These are phyloP conservation scores for Aulostomus chinensis DNA, from an alignment of 2,797 vertebrate species.

Conservation along the genomic window DNA sequence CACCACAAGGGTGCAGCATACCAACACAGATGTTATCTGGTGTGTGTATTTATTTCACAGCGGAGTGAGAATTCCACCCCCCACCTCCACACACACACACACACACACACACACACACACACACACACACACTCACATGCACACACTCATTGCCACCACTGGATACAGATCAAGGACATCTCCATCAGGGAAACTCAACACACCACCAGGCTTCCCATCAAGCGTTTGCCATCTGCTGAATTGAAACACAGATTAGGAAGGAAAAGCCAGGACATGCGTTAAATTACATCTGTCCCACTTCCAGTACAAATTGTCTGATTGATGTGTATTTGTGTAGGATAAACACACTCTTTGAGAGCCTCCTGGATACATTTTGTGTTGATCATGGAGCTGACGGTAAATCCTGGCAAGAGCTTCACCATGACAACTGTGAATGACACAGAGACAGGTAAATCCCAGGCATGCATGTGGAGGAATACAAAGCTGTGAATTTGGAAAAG, in stretches of 20 bases:
- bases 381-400: conserved; percentile 27
- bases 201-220: conserved; percentile 38
- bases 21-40: conserved; percentile 76
- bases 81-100: no score
- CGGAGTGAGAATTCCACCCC: no score
- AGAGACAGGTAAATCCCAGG: not conserved
- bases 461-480: not conserved
- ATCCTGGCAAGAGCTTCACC: conserved; percentile 10
- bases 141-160: conserved; percentile 15
- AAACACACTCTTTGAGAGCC: conserved; percentile 8
- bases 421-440: no score
- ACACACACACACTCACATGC: conserved; percentile 14
- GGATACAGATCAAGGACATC: conserved; percentile 66
- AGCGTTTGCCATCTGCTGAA: conserved; percentile 40
- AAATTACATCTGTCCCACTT: conserved; percentile 23
- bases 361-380: conserved; percentile 10
- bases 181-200: conserved; percentile 42
- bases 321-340: conserved; percentile 32
- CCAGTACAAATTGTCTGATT: conserved; percentile 34
- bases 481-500: no score
- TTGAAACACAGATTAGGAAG: conserved; percentile 30
- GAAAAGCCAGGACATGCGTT: conserved; percentile 7
- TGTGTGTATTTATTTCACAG: conserved; percentile 40
- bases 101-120: no score
- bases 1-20: conserved; percentile 80